Evolutionary conservation across 2,113 vertebrate species (phyloP), one percentile per base, ranked within the genome.

Genomic region (Chlorodrepanis virens): DNA sequence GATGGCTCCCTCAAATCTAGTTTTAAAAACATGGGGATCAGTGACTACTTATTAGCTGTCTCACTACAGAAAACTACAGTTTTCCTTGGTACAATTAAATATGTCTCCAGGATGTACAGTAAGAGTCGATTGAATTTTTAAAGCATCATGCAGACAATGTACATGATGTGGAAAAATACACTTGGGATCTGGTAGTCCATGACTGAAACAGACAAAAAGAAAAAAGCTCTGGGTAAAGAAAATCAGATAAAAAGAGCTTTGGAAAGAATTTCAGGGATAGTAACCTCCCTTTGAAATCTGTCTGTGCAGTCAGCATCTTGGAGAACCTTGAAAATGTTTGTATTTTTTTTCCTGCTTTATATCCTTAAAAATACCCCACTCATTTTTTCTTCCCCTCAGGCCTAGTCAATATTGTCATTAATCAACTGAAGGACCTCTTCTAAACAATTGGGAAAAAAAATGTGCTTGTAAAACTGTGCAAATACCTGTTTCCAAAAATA

Each of bases 401-500:
- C 14, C 21, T 52, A 53, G 78, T 69, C 84, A 85, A 77, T 79
- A 65, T 53, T 82, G 28, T 69, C 63, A 70, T 61, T 90, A 79
- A 72, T 18, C 21, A 93, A 60, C 57, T 50, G 40, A 84, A 94
- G 59, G 39, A 53, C 80, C 31, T 84, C 59, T 93, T 61, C 61
- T 83, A 91, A 80, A 82, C 50, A 88, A 79, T 15, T 47, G 59
- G 57, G 35, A 35, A 35, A 89, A 87, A 86, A 81, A 67, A 44
- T 10, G 47, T 23, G 35, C 56, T 89, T 74, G 33, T 70, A 94
- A 83, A 91, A 72, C 45, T 53, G 24, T 39, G 57, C 37, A 77
- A 91, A 90, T 84, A 87, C 59, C 56, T 93, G 14, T 50, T 89
- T 93, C 85, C 65, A 91, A 92, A 90, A 82, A 79, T 39, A 94